These are phyloP conservation scores for Metopolophium dirhodum DNA, from an alignment of 1,140 invertebrate species.

Conservation along the genomic window DNA sequence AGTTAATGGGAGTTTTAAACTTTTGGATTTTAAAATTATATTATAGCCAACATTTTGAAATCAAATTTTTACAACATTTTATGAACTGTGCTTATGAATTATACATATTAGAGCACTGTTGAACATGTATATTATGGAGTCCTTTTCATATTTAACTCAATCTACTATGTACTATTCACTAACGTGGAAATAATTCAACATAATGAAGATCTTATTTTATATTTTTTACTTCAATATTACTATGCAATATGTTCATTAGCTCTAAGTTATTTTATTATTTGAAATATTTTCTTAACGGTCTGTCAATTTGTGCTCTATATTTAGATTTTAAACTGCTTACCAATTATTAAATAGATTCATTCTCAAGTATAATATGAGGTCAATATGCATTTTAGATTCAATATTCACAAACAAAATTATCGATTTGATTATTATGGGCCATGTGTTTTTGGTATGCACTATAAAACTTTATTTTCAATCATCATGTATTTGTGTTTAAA, in stretches of 20 bases:
- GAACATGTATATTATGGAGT: too few relatives aligned
- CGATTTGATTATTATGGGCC: neutral
- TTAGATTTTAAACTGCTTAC: neutral
- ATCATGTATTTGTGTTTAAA: neutral
- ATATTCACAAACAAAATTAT: neutral
- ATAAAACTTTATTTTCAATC: neutral
- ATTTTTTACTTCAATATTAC: too few relatives aligned
- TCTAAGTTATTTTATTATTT: constrained; percentile 7
- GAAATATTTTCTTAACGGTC: neutral
- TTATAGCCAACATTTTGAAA: neutral
- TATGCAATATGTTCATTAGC: too few relatives aligned
- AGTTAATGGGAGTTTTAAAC: neutral
- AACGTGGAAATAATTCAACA: too few relatives aligned
- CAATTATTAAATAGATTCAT: neutral
- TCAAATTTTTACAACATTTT: too few relatives aligned
- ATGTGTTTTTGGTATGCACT: neutral
- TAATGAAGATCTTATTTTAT: too few relatives aligned
- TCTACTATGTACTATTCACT: too few relatives aligned
- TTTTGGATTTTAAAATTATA: neutral
- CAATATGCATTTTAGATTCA: too few relatives aligned
- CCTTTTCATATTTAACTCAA: too few relatives aligned
- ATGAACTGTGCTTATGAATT: too few relatives aligned
- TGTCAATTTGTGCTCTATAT: neutral
- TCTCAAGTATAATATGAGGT: too few relatives aligned
- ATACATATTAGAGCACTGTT: too few relatives aligned